These are phyloP conservation scores for Oreochromis aureus DNA, from an alignment of 2,113 vertebrate species.

Conservation along the genomic window DNA sequence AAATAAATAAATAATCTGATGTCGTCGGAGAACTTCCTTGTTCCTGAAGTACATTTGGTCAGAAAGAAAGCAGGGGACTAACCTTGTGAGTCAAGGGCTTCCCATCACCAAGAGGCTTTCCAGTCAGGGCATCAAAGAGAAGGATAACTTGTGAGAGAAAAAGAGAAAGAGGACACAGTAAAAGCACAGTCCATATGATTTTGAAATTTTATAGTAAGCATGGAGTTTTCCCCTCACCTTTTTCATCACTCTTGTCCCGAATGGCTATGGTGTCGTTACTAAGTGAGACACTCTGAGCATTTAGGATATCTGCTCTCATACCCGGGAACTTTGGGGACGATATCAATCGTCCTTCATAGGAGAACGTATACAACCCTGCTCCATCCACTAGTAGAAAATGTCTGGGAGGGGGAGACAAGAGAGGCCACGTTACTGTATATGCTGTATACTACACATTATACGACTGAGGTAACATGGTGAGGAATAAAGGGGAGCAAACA, in stretches of 20 bases:
- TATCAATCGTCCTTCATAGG: slow-evolving; percentile 90
- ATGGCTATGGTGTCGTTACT: slow-evolving; percentile 90
- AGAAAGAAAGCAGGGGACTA: neutral
- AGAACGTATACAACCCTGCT: slow-evolving; percentile 87
- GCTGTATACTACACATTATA: neutral
- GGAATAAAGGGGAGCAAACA: neutral
- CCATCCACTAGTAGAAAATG: slow-evolving; percentile 92
- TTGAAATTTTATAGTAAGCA: neutral
- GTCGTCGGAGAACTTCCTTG: neutral
- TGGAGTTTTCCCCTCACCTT: slow-evolving; percentile 66
- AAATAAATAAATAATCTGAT: neutral
- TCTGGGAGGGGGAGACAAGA: slow-evolving; percentile 54
- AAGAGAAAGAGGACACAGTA: neutral
- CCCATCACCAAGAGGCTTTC: slow-evolving; percentile 87
- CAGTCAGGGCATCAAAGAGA: slow-evolving; percentile 88
- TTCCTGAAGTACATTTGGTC: neutral
- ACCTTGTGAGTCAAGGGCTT: slow-evolving; percentile 91
- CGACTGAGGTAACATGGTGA: neutral
- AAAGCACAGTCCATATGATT: neutral
- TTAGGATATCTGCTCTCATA: slow-evolving; percentile 88
- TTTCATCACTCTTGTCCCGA: slow-evolving; percentile 88
- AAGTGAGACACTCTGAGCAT: slow-evolving; percentile 82
- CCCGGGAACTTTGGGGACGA: slow-evolving; percentile 88
- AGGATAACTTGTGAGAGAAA: slow-evolving; percentile 77
- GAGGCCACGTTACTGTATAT: neutral